Base-by-base conservation (phyloP, 2,113 vertebrate species). In the Phycodurus eques region DNA sequence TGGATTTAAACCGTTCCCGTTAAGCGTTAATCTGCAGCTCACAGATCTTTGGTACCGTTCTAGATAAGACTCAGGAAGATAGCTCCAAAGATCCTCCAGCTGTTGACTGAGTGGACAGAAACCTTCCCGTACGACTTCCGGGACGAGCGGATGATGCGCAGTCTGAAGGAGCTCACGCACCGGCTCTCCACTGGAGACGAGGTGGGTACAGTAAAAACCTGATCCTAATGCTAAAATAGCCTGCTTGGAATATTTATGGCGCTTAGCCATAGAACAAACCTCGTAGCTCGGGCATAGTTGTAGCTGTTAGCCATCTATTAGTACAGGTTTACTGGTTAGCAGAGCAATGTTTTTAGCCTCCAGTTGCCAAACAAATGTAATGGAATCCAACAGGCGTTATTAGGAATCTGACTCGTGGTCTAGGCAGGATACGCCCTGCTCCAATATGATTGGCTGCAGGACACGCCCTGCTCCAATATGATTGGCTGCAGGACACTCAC, bases 91-190 rank as follows among this genome's bases (percentile, higher is more conserved):
- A 91, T 98, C 70, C 91, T 97, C 0, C 96, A 97, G 81, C 77
- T 98, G 74, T 83, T 98, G 77, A 93, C 94, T 0, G 96, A 98
- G 80, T 98, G 97, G 97, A 97, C 95, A 0, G 96, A 97, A 76
- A 98, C 94, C 0, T 98, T 98, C 86, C 95, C 96, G 0, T 96
- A 96, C 0, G 97, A 98, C 87, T 98, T 97, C 83, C 90, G 95
- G 74, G 97, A 98, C 64, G 95, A 98, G 87, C 88, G 94, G 74
- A 96, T 95, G 94, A 97, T 97, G 95, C 92, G 94, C 63, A 96
- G 95, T 79, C 88, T 98, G 62, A 98, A 96, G 85, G 94, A 97
- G 42, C 72, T 98, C 74, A 94, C 94, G 11, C 95, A 95, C 68
- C 91, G 91, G 42, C 92, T 98, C 71, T 84, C 93, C 83, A 92